These are phyloP conservation scores for Peromyscus melanophrys DNA, from an alignment of 2,797 vertebrate species.

Conservation along the genomic window DNA sequence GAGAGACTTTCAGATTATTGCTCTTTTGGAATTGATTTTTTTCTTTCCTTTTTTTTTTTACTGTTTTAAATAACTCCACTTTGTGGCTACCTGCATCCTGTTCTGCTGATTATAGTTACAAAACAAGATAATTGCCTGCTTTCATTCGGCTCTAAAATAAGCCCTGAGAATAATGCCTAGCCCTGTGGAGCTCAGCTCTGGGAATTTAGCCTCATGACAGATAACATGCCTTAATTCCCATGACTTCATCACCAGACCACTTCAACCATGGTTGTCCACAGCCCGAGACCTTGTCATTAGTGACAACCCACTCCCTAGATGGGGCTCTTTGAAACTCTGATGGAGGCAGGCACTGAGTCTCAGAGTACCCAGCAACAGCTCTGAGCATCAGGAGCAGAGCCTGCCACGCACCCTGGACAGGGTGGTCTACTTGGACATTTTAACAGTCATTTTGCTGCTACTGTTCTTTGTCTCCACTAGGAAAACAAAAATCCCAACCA, in stretches of 20 bases:
- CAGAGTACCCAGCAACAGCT: slow-evolving; percentile 5
- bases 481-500: neutral
- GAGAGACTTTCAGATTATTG: slow-evolving; percentile 75
- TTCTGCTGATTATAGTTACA: slow-evolving; percentile 73
- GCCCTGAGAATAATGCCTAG: slow-evolving; percentile 37
- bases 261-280: neutral
- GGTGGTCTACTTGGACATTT: neutral
- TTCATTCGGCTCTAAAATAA: slow-evolving; percentile 83
- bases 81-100: slow-evolving; percentile 82
- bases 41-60: neutral
- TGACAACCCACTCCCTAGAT: slow-evolving; percentile 53
- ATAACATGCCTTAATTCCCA: slow-evolving; percentile 57
- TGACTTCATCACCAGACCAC: slow-evolving; percentile 60
- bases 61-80: slow-evolving; percentile 79
- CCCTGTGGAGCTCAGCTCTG: slow-evolving; percentile 26
- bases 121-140: slow-evolving; percentile 80
- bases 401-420: neutral
- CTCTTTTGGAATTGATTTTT: slow-evolving; percentile 74
- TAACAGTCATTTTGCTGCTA: slow-evolving; percentile 71
- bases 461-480: slow-evolving; percentile 33
- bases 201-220: slow-evolving; percentile 56
- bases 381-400: slow-evolving; percentile 45
- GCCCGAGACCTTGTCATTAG: slow-evolving; percentile 62
- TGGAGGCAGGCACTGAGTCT: neutral
- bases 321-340: slow-evolving; percentile 39